phyloP scores from a whole-genome alignment of 2,113 vertebrate genomes.

The Hystrix brachyura region DNA sequence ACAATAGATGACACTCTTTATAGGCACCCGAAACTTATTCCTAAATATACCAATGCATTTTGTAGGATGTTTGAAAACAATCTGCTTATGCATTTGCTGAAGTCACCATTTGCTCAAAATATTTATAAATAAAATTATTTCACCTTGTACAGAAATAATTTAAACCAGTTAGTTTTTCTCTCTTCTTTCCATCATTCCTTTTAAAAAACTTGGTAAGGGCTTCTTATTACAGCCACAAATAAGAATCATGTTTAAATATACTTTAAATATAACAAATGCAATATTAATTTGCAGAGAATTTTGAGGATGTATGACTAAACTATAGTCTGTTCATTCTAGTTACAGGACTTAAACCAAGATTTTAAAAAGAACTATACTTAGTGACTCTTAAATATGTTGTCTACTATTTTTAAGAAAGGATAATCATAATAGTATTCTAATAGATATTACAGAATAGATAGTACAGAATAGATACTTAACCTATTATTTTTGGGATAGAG shows the following conservation, averaged over 20 bases:
- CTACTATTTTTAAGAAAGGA: not conserved
- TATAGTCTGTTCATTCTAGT: not conserved
- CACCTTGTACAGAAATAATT: not conserved
- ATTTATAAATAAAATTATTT: slow-evolving; percentile 62
- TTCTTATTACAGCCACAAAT: slow-evolving; percentile 9
- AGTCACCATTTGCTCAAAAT: slow-evolving; percentile 33
- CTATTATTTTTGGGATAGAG: not conserved
- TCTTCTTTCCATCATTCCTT: not conserved
- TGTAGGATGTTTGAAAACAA: not conserved
- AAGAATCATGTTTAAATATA: slow-evolving; percentile 17
- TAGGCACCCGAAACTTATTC: not conserved
- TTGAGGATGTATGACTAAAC: not conserved
- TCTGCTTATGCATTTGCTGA: not conserved
- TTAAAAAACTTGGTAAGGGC: not conserved
- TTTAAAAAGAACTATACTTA: not conserved
- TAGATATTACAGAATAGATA: not conserved
- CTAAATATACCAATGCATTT: slow-evolving; percentile 31
- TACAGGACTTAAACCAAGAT: not conserved
- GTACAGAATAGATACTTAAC: not conserved
- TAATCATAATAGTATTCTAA: not conserved
- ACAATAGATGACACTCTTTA: not conserved
- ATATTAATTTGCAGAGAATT: not conserved
- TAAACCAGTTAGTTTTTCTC: not conserved
- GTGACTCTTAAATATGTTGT: not conserved
- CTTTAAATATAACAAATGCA: slow-evolving; percentile 37